Evolutionary conservation across 2,113 vertebrate genomes (phyloP).

Genomic region (Paradoxurus hermaphroditus): DNA sequence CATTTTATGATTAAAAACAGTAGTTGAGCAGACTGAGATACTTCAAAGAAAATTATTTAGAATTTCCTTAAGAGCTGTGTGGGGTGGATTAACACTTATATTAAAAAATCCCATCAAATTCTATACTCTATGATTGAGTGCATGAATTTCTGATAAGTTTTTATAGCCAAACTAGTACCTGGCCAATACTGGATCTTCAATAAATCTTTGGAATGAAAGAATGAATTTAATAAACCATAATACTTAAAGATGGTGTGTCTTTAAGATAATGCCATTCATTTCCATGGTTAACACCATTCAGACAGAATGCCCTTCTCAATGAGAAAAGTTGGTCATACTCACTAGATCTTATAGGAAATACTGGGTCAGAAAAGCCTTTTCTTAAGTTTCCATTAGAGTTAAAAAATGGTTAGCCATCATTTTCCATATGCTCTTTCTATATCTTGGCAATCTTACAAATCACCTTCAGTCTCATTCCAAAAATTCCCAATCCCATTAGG

Average conservation of each 20-base stretch:
- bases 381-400: not conserved
- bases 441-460: not conserved
- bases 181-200: not conserved
- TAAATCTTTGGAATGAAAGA: not conserved
- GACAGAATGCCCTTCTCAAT: not conserved
- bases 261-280: not conserved
- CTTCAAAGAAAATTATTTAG: constrained; percentile 2
- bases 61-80: not conserved
- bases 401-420: not conserved
- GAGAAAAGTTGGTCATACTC: not conserved
- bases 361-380: not conserved
- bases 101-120: not conserved
- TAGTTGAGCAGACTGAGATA: not conserved
- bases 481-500: not conserved
- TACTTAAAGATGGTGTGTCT: not conserved
- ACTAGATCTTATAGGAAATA: not conserved
- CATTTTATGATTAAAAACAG: not conserved
- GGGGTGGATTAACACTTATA: not conserved
- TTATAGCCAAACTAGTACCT: not conserved
- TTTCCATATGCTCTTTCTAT: not conserved
- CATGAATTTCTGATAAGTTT: not conserved
- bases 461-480: not conserved
- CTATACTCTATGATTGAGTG: not conserved
- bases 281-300: not conserved
- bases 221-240: not conserved